Base-by-base conservation (phyloP, 2,113 vertebrate species). In the Callipepla californica region DNA sequence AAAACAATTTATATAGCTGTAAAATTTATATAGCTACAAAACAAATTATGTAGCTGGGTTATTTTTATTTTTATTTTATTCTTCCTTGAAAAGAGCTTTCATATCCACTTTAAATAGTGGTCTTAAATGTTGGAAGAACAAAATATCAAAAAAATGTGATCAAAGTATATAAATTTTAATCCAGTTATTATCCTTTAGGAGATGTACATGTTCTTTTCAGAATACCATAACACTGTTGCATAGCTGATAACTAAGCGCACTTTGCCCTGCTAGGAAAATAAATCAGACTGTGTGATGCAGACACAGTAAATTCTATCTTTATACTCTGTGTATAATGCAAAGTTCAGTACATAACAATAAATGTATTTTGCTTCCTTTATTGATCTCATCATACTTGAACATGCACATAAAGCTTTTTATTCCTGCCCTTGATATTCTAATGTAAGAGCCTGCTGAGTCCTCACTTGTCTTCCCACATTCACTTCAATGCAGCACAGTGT, bases 221-320 rank as follows among this genome's bases (percentile, higher is more conserved):
- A 92, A 78, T 68, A 90, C 77, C 40, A 92, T 89, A 73, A 76
- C 34, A 66, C 23, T 19, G 8, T 48, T 85, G 8, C 36, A 38
- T 21, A 20, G 62, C 23, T 84, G 80, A 73, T 81, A 86, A 80
- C 30, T 86, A 80, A 85, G n/a, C 50, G 58, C 80, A 90, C 89
- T 96, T 94, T 80, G 83, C 22, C 80, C 70, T 92, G 13, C 57
- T 34, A 50, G 13, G 42, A 36, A 84, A 55, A 55, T 44, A 84
- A 65, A 84, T 93, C 79, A 75, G 32, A 25, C 9, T 47, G 15
- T 48, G 28, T 44, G 36, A 40, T 78, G 42, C 42, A 81, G 30
- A 51, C 22, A 26, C 19, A 90, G 2, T 48, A 74, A 67, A 12
- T 74, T 86, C 23, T 81, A 21, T 6, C 26, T 70, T 67, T 53